Base-by-base conservation (phyloP, 2,113 vertebrate species). In the Mus spicilegus region DNA sequence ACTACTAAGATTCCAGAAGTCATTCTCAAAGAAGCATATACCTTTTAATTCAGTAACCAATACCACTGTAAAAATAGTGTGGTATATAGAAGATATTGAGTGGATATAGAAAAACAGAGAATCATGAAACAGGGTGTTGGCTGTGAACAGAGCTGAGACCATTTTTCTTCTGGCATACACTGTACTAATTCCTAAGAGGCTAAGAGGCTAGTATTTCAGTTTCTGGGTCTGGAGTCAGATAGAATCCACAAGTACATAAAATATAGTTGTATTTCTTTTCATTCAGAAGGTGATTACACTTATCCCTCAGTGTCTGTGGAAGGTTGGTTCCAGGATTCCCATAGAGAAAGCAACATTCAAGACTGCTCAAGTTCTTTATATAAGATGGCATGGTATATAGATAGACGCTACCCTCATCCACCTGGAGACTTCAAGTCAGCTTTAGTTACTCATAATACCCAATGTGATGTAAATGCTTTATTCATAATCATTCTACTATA, bases 181-280 rank as follows among this genome's bases (percentile, higher is more conserved):
- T 87, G 87, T 92, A 17, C 36, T 82, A 54, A 72, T 96, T 76
- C 78, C 51, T 90, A 90, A 77, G 65, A 85, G 26, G 9, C 39
- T 86, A 90, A 77, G 58, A 88, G 26, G 14, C 1, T 77, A 54
- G 42, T 54, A 61, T 86, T 95, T 90, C 12, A 80, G 26, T 91
- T 93, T 72, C 3, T 95, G 56, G 70, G 70, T 92, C 69, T 87
- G 5, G 56, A 70, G 61, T 94, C 33, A 85, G 30, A 75, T 65
- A n/a, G 51, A 78, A 28, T 69, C n/a, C 65, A 28, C 24, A 17
- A 20, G 24, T 73, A 84, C 61, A 73, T 56, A 39, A 7, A 49
- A 72, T 54, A 12, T n/a, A 61, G 12, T 17, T 22, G 13, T 42
- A 67, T 94, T 87, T 58, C 0, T 11, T 94, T 91, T 78, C 61